A percentile compares a stretch with the other conserved stretches of the same genome.
Evolutionary conservation across 2,113 vertebrate genomes (phyloP).

Genomic region (Leptobrachium ailaonicum): DNA sequence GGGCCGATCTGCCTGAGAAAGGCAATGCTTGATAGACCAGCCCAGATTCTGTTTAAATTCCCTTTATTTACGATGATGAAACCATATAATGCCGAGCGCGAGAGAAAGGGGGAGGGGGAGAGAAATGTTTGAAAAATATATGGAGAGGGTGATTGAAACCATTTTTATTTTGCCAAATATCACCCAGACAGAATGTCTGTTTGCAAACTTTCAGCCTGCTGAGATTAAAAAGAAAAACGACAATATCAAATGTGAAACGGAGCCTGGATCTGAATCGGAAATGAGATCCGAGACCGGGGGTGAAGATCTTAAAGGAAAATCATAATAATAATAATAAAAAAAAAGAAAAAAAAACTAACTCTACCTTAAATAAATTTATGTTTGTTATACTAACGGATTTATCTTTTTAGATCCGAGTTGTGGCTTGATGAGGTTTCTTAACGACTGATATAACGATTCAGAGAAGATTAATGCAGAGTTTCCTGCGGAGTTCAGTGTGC

Average conservation of each 20-base stretch:
- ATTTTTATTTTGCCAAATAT: conserved; percentile 35
- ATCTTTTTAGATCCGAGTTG: too few relatives aligned
- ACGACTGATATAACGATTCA: too few relatives aligned
- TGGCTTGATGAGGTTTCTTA: too few relatives aligned
- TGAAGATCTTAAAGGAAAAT: too few relatives aligned
- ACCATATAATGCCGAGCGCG: conserved; percentile 11
- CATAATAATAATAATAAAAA: too few relatives aligned
- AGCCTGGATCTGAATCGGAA: conserved; percentile 34
- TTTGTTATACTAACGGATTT: too few relatives aligned
- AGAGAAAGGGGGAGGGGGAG: not conserved
- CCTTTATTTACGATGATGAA: conserved; percentile 25
- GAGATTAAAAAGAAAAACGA: conserved; percentile 38
- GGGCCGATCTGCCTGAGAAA: not conserved
- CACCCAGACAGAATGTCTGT: conserved; percentile 36
- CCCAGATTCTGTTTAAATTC: conserved; percentile 21
- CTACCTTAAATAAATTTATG: too few relatives aligned
- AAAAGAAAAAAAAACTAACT: too few relatives aligned
- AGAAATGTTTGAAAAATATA: conserved; percentile 16
- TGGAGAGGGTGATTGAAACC: conserved; percentile 30
- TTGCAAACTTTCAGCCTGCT: conserved; percentile 33
- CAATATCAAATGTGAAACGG: conserved; percentile 20
- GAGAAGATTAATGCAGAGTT: too few relatives aligned
- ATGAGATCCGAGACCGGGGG: not conserved
- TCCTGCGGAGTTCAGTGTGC: too few relatives aligned
- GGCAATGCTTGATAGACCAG: conserved; percentile 10